Percentiles rank a stretch among this genome's conserved stretches.
phyloP scores from a whole-genome alignment of 1,140 invertebrate genomes.

The roundworm (Caenorhabditis elegans) region WBcel235 BX284602.5:12253001-12253500 shows the following conservation, averaged over 20 bases:
- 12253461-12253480: conserved; percentile 10
- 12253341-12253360: not conserved
- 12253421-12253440: not conserved
- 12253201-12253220: conserved; percentile 17
- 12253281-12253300: not conserved
- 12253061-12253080: too few species aligned
- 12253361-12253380: conserved; percentile 6
- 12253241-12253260: conserved; percentile 17
- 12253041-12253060: too few species aligned
- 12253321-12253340: not conserved
- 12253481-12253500: not conserved
- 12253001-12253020: too few species aligned
- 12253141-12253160: too few species aligned
- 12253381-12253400: conserved; percentile 4
- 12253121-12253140: too few species aligned
- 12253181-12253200: not conserved
- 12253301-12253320: not conserved
- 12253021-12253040: too few species aligned
- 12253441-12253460: conserved; percentile 26
- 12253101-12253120: too few species aligned
- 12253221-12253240: conserved; percentile 30
- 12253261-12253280: not conserved
- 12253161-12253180: not conserved
- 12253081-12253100: too few species aligned
- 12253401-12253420: not conserved